phyloP scores from a whole-genome alignment of 2,888 invertebrate genomes.

The Andrena minutula region DNA sequence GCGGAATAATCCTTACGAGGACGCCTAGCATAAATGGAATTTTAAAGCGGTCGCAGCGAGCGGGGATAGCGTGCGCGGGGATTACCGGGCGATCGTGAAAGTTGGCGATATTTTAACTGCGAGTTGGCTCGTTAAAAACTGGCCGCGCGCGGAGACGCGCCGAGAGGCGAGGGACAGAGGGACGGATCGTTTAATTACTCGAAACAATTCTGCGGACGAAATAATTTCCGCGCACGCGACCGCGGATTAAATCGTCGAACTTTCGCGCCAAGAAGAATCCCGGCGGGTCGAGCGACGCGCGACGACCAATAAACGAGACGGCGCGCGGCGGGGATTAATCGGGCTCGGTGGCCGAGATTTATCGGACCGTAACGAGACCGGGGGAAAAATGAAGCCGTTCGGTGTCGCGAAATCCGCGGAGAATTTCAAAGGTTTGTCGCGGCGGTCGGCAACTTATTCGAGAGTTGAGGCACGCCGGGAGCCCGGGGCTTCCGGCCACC shows the following conservation, averaged over 20 bases:
- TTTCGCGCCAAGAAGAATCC: not conserved
- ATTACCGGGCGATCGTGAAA: slow-evolving; percentile 21
- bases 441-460: slow-evolving; percentile 38
- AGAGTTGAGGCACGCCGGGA: slow-evolving; percentile 53
- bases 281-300: not conserved
- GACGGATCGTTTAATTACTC: slow-evolving; percentile 18
- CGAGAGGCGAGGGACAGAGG: not conserved
- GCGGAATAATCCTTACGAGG: slow-evolving; percentile 8
- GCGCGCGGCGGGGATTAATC: slow-evolving; percentile 46
- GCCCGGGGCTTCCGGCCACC: not conserved
- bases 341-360: slow-evolving; percentile 37
- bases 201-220: slow-evolving; percentile 13
- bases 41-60: slow-evolving; percentile 7
- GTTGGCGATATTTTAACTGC: slow-evolving; percentile 19
- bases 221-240: slow-evolving; percentile 10
- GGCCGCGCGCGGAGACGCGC: not conserved
- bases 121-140: slow-evolving; percentile 23
- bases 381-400: slow-evolving; percentile 43
- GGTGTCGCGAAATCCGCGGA: slow-evolving; percentile 19
- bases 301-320: slow-evolving; percentile 19
- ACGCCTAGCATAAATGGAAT: slow-evolving; percentile 30
- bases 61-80: not conserved
- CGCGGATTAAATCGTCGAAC: slow-evolving; percentile 24
- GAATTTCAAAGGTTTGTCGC: slow-evolving; percentile 52
- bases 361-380: slow-evolving; percentile 26